Percentiles rank a stretch among this genome's conserved stretches.
phyloP scores from a whole-genome alignment of 2,888 invertebrate genomes.

The Salpingus planirostris region DNA sequence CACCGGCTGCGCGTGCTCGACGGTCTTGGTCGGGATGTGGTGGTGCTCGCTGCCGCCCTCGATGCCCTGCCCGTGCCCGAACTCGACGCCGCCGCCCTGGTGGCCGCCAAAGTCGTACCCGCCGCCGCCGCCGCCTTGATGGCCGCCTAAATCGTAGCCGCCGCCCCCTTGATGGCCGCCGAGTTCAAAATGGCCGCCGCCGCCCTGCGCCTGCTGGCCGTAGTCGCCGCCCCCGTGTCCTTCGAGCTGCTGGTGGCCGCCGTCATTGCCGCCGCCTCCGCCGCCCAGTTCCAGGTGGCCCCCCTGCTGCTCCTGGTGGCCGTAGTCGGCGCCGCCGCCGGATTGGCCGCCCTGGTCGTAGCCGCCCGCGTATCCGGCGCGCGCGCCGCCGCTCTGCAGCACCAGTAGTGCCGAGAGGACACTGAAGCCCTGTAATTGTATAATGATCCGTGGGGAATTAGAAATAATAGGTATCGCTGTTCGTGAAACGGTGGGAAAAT shows the following conservation, averaged over 20 bases:
- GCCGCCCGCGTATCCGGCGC: conserved; percentile 30
- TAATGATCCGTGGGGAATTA: too few species aligned
- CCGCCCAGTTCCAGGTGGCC: not conserved
- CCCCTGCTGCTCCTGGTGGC: not conserved
- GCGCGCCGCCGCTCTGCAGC: too few species aligned
- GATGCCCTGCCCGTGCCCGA: conserved; percentile 29
- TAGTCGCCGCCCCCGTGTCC: not conserved
- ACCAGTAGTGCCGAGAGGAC: conserved; percentile 26
- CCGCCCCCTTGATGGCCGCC: conserved; percentile 17
- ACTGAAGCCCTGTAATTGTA: conserved; percentile 24
- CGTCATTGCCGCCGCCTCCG: not conserved
- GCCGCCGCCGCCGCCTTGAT: conserved; percentile 40
- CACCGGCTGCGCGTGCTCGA: conserved; percentile 60
- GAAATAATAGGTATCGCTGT: too few species aligned
- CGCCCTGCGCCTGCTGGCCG: not conserved
- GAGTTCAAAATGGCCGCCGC: conserved; percentile 2
- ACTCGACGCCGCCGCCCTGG: conserved; percentile 38
- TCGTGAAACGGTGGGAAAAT: too few species aligned
- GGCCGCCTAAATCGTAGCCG: conserved; percentile 44
- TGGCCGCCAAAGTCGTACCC: conserved; percentile 45
- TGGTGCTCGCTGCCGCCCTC: conserved; percentile 45
- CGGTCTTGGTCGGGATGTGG: conserved; percentile 48
- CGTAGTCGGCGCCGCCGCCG: conserved; percentile 9
- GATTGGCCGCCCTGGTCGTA: conserved; percentile 16
- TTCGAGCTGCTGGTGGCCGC: conserved; percentile 1